These are phyloP conservation scores for Drosophila persimilis DNA, from an alignment of 1,140 invertebrate species.

Conservation along the genomic window DNA sequence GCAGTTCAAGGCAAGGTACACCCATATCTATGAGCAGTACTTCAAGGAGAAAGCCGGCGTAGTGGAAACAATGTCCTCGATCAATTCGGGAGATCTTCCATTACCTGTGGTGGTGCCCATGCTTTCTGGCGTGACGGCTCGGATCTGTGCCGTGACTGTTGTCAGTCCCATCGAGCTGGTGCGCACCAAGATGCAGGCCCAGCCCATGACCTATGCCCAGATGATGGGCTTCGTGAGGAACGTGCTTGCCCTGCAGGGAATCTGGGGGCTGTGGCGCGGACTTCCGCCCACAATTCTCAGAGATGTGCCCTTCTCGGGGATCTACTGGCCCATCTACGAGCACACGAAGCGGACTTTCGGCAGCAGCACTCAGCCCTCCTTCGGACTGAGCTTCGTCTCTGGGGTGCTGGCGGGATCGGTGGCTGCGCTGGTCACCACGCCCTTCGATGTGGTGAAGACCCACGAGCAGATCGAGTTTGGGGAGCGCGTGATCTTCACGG, in stretches of 20 bases:
- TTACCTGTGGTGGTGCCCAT: slow-evolving; percentile 89
- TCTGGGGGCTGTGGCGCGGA: slow-evolving; percentile 93
- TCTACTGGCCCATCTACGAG: slow-evolving; percentile 98
- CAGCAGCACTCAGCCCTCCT: slow-evolving; percentile 86
- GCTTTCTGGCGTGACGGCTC: slow-evolving; percentile 91
- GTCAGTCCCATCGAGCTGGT: slow-evolving; percentile 98
- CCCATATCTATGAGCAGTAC: slow-evolving; percentile 84
- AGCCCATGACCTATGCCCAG: slow-evolving; percentile 92
- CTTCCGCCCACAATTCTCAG: slow-evolving; percentile 95
- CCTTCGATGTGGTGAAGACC: slow-evolving; percentile 99
- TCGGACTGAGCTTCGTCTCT: slow-evolving; percentile 92
- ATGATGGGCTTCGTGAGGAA: slow-evolving; percentile 84
- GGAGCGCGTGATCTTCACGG: slow-evolving; percentile 90
- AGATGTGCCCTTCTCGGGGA: slow-evolving; percentile 98
- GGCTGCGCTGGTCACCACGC: slow-evolving; percentile 94
- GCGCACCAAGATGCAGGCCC: slow-evolving; percentile 98
- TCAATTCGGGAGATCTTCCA: background rate
- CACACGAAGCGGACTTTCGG: slow-evolving; percentile 87
- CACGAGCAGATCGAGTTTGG: slow-evolving; percentile 98
- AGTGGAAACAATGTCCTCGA: too few species aligned
- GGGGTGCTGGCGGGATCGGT: slow-evolving; percentile 94
- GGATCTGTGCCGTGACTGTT: slow-evolving; percentile 92
- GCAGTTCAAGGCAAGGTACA: slow-evolving; percentile 88
- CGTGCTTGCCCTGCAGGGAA: slow-evolving; percentile 89
- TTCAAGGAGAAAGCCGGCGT: background rate